Conservation (phyloP, 2,888 invertebrate species). For the Allygus modestus region DNA sequence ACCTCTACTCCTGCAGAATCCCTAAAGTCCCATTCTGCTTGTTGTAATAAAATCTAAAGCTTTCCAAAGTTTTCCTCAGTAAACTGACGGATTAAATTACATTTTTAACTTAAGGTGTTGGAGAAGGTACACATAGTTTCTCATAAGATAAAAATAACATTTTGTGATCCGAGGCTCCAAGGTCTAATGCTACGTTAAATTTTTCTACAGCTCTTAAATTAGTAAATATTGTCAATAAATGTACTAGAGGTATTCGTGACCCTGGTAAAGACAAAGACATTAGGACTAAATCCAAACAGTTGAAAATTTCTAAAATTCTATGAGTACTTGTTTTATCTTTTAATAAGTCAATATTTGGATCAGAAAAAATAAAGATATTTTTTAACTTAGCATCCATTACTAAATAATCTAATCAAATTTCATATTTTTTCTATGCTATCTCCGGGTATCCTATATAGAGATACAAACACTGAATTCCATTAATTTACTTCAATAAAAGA, state of each 20-base stretch:
- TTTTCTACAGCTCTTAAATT: background rate
- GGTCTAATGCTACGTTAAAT: background rate
- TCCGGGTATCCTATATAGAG: too few species aligned
- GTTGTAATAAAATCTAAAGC: too few species aligned
- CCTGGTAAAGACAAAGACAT: background rate
- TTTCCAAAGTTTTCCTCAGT: too few species aligned
- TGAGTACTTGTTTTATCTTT: background rate
- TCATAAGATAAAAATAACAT: too few species aligned
- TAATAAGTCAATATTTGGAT: background rate
- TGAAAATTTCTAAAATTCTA: background rate
- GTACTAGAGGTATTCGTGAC: background rate
- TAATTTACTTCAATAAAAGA: background rate
- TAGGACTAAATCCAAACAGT: background rate
- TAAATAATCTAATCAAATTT: too few species aligned
- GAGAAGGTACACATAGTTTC: too few species aligned
- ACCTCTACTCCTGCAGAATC: too few species aligned
- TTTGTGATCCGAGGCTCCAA: background rate
- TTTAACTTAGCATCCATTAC: too few species aligned
- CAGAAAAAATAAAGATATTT: conserved; percentile 11
- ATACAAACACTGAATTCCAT: background rate
- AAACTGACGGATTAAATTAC: background rate
- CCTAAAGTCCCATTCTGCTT: too few species aligned
- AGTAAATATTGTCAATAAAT: background rate
- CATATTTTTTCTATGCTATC: background rate
- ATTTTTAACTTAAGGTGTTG: background rate